Percentiles rank a stretch among this genome's conserved stretches.
phyloP scores from a whole-genome alignment of 2,113 vertebrate species.

The Balaenoptera acutorostrata region DNA sequence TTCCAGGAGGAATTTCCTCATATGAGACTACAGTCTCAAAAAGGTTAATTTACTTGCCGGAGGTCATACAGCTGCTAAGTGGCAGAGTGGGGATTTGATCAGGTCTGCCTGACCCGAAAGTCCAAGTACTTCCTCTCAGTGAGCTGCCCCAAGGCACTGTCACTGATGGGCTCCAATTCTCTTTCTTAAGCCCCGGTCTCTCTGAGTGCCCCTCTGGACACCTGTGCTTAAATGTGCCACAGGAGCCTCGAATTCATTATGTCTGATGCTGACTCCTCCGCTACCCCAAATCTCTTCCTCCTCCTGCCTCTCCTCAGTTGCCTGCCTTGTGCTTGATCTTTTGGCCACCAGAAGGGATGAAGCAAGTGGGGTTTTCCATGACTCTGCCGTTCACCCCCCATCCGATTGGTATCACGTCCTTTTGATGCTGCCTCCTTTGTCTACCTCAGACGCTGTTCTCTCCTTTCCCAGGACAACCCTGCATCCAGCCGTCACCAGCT shows the following conservation, averaged over 20 bases:
- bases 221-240: not conserved
- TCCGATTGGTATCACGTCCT: not conserved
- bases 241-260: not conserved
- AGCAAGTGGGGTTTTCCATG: not conserved
- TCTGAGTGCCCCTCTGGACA: not conserved
- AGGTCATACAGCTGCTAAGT: not conserved
- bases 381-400: not conserved
- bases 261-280: not conserved
- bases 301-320: not conserved
- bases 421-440: not conserved
- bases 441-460: rapidly evolving
- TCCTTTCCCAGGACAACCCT: not conserved
- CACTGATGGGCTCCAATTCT: rapidly evolving
- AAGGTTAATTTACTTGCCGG: not conserved
- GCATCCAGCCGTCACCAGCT: rapidly evolving
- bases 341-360: not conserved
- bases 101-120: not conserved
- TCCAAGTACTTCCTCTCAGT: not conserved
- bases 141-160: not conserved
- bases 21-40: not conserved
- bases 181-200: not conserved
- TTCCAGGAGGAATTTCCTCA: not conserved
- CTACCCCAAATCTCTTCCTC: no score
- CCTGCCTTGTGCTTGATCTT: not conserved
- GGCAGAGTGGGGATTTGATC: not conserved